A percentile compares a stretch with the other conserved stretches of the same genome.
phyloP scores from a whole-genome alignment of 2,113 vertebrate genomes.

The Rhizomys pruinosus region DNA sequence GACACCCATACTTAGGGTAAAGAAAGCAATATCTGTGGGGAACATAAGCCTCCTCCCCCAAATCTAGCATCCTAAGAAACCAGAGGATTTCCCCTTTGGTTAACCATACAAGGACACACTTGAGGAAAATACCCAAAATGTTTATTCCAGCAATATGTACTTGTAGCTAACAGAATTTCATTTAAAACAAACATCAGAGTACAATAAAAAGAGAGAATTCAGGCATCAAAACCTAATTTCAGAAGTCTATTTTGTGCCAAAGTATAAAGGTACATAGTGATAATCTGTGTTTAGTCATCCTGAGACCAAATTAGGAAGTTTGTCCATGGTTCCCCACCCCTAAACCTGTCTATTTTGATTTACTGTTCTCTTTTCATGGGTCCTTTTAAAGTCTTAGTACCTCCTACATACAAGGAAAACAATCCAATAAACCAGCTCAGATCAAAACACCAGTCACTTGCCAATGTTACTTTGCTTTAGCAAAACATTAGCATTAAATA shows the following conservation, averaged over 20 bases:
- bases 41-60: not conserved
- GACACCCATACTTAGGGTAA: not conserved
- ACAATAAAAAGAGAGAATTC: constrained; percentile 24
- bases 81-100: constrained; percentile 25
- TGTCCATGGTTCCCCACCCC: not conserved
- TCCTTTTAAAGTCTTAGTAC: not conserved
- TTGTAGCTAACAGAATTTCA: constrained; percentile 43
- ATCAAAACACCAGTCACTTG: constrained; percentile 49
- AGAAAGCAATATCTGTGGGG: constrained; percentile 22
- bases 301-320: constrained; percentile 53
- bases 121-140: constrained; percentile 49
- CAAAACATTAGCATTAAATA: not conserved
- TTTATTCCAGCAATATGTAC: constrained; percentile 40
- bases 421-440: constrained; percentile 29
- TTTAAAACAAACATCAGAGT: constrained; percentile 18
- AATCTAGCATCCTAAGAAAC: constrained; percentile 21
- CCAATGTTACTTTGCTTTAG: constrained; percentile 27
- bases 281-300: constrained; percentile 38
- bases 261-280: constrained; percentile 28
- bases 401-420: constrained; percentile 6
- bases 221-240: constrained; percentile 19
- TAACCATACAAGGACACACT: constrained; percentile 13
- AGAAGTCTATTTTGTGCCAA: constrained; percentile 47
- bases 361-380: constrained; percentile 11
- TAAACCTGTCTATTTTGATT: constrained; percentile 36